Conservation (phyloP, 2,113 vertebrate species). For the Nothobranchius furzeri region DNA sequence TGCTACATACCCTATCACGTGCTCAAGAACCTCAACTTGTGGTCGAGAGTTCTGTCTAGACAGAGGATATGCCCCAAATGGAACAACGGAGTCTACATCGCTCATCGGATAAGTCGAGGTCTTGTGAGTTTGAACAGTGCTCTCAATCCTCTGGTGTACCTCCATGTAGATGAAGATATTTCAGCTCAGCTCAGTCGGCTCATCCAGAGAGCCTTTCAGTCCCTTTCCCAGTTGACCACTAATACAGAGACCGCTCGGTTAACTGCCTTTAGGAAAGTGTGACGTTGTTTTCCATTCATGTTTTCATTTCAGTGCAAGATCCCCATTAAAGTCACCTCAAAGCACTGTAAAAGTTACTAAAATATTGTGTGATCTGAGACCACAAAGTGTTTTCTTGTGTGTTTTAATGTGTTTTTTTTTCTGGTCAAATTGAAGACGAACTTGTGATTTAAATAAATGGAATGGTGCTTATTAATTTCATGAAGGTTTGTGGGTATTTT, state of each 20-base stretch:
- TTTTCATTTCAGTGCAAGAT: no score
- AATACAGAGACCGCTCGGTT: not conserved
- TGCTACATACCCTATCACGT: conserved; percentile 84
- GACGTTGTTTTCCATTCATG: no score
- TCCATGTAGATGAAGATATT: conserved; percentile 60
- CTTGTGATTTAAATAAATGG: no score
- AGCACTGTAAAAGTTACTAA: no score
- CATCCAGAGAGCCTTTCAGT: not conserved
- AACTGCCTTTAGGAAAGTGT: not conserved
- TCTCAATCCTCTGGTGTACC: conserved; percentile 83
- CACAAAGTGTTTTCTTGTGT: no score
- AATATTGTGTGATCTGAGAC: no score
- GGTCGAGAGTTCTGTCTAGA: conserved; percentile 59
- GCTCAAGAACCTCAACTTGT: conserved; percentile 81
- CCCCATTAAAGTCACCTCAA: no score
- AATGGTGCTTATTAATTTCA: no score
- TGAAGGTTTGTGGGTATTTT: no score
- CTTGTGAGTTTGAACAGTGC: conserved; percentile 83
- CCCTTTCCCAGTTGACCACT: no score
- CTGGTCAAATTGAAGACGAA: no score
- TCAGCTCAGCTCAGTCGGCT: conserved; percentile 27
- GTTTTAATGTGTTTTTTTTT: no score
- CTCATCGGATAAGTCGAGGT: conserved; percentile 79
- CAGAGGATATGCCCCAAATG: conserved; percentile 45
- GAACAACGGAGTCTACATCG: conserved; percentile 67